phyloP scores from a whole-genome alignment of 2,888 invertebrate species.

The Temnothorax unifasciatus region DNA sequence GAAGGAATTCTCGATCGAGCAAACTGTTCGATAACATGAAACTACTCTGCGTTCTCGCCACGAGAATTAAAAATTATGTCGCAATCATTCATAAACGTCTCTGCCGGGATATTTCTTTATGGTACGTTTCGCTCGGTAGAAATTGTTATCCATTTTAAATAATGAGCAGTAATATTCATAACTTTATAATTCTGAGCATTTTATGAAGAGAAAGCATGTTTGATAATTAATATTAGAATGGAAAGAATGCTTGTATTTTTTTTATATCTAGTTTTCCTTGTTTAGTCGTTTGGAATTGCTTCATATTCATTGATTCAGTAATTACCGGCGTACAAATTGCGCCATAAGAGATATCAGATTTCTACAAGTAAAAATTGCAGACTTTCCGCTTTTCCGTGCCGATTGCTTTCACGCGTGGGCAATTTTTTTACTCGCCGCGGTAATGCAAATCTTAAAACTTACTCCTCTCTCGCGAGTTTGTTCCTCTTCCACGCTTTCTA shows the following conservation, averaged over 20 bases:
- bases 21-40: constrained; percentile 65
- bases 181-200: constrained; percentile 5
- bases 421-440: constrained; percentile 29
- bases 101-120: not conserved
- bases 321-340: constrained; percentile 21
- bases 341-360: constrained; percentile 25
- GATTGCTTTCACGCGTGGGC: constrained; percentile 35
- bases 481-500: constrained; percentile 45
- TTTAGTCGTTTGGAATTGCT: constrained; percentile 11
- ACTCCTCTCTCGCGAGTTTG: not conserved
- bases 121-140: not conserved
- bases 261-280: constrained; percentile 21
- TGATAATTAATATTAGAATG: constrained; percentile 9
- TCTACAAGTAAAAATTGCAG: constrained; percentile 34
- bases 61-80: constrained; percentile 56
- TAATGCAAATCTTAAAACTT: constrained; percentile 38
- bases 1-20: constrained; percentile 2
- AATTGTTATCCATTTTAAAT: constrained; percentile 10
- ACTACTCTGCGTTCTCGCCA: constrained; percentile 71
- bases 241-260: not conserved
- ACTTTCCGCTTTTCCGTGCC: constrained; percentile 37
- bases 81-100: not conserved
- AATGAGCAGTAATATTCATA: not conserved
- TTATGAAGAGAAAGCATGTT: constrained; percentile 12
- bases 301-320: constrained; percentile 31